These are phyloP conservation scores for Platyrinchus mystaceus DNA, from an alignment of 2,797 vertebrate genomes.

Conservation along the genomic window DNA sequence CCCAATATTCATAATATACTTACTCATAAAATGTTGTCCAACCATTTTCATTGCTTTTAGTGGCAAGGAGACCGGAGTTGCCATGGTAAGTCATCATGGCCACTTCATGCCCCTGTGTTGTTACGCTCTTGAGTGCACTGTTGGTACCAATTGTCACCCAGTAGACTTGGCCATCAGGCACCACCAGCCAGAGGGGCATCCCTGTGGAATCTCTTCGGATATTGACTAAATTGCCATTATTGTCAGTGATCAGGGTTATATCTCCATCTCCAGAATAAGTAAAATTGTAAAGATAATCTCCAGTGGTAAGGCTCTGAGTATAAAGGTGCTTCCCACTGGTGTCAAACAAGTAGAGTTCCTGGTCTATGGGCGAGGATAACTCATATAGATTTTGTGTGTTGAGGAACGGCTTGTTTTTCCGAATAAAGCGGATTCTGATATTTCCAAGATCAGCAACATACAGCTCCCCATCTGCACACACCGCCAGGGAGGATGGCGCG, in stretches of 20 bases:
- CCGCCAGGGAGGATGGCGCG: constrained; percentile 88
- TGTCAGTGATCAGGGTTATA: constrained; percentile 89
- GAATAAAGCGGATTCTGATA: constrained; percentile 92
- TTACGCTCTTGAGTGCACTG: constrained; percentile 89
- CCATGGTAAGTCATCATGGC: constrained; percentile 97
- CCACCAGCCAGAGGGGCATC: constrained; percentile 94
- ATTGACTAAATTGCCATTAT: constrained; percentile 90
- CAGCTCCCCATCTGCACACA: constrained; percentile 92
- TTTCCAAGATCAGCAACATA: constrained; percentile 95
- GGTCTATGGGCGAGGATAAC: constrained; percentile 92
- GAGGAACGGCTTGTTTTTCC: constrained; percentile 92
- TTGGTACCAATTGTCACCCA: constrained; percentile 98
- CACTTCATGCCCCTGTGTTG: constrained; percentile 91
- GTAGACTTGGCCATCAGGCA: constrained; percentile 93
- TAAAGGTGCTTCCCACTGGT: constrained; percentile 93
- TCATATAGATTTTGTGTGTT: constrained; percentile 94
- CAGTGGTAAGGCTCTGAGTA: constrained; percentile 94
- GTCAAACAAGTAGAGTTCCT: constrained; percentile 96
- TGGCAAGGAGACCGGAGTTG: constrained; percentile 92
- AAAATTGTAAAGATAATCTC: constrained; percentile 95
- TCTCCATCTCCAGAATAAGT: constrained; percentile 91
- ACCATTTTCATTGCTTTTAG: constrained; percentile 95
- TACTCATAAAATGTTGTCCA: constrained; percentile 99
- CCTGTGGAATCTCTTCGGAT: constrained; percentile 91
- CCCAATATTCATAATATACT: constrained; percentile 72